Percentiles rank a stretch among this genome's conserved stretches.
Conservation (phyloP, 2,113 vertebrate genomes). For the Pomatostomus ruficeps region DNA sequence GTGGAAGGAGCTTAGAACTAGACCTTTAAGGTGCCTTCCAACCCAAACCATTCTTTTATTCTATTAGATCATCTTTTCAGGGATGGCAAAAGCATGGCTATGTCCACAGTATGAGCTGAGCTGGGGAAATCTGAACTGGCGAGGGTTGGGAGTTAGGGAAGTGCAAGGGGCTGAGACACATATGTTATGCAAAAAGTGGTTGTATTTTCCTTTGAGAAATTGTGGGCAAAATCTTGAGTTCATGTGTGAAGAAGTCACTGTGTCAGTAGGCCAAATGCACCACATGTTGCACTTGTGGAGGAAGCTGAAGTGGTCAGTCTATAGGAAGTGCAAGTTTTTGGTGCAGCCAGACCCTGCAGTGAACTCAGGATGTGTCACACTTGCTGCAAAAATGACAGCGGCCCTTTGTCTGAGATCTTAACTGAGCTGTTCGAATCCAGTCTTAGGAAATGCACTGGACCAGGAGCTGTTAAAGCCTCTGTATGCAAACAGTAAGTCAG, state of each 20-base stretch:
- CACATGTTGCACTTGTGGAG: fast-evolving
- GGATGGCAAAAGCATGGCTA: background rate
- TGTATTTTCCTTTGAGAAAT: background rate
- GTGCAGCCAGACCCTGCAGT: background rate
- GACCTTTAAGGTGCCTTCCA: background rate
- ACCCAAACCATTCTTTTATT: background rate
- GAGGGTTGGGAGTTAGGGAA: background rate
- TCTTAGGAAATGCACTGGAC: background rate
- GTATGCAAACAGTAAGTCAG: background rate
- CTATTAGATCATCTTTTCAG: background rate
- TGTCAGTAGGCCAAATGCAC: background rate
- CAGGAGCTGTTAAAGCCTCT: background rate
- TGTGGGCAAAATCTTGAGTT: background rate
- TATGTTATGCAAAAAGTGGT: background rate
- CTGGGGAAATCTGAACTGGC: background rate
- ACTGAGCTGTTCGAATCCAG: background rate
- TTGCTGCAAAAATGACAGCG: background rate
- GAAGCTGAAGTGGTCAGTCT: background rate
- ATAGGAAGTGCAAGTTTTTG: background rate
- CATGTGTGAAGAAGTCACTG: background rate
- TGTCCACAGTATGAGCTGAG: background rate
- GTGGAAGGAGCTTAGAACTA: background rate
- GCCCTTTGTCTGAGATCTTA: background rate
- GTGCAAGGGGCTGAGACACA: background rate
- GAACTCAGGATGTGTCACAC: fast-evolving